Percentiles rank a stretch among this genome's conserved stretches.
phyloP scores from a whole-genome alignment of 1,140 invertebrate genomes.

The Drosophila ercepeae region DNA sequence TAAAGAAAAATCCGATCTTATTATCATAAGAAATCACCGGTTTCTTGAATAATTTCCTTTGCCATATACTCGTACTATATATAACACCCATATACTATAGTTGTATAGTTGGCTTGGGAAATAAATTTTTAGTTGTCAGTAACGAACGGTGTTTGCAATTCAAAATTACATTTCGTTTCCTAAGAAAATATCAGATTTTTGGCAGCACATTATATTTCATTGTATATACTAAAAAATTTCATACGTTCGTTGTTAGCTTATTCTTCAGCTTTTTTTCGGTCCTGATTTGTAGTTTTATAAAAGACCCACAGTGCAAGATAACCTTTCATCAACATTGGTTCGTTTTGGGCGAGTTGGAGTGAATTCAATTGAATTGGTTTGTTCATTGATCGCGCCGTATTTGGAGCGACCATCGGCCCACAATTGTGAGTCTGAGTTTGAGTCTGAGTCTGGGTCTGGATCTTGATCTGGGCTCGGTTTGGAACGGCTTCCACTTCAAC shows the following conservation, averaged over 20 bases:
- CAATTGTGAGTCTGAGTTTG: conserved; percentile 21
- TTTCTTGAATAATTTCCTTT: neutral
- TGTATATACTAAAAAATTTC: conserved; percentile 15
- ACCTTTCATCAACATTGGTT: conserved; percentile 10
- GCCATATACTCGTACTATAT: neutral
- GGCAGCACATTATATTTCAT: neutral
- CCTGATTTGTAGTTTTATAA: conserved; percentile 11
- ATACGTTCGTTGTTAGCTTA: conserved; percentile 1
- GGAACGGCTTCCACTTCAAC: conserved; percentile 23
- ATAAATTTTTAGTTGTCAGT: conserved; percentile 4
- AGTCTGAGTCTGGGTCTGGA: conserved; percentile 7
- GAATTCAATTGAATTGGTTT: conserved; percentile 61
- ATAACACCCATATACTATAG: too few relatives aligned
- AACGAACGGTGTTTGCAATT: neutral
- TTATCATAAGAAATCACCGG: neutral
- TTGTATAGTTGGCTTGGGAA: conserved; percentile 20
- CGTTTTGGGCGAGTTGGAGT: conserved; percentile 42
- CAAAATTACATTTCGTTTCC: conserved; percentile 10
- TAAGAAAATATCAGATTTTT: neutral
- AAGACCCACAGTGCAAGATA: neutral
- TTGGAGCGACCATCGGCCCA: conserved; percentile 54
- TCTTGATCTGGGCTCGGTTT: conserved; percentile 46
- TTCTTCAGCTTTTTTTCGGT: conserved; percentile 4
- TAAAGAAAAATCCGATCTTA: neutral
- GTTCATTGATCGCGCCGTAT: conserved; percentile 66